Percentiles rank a stretch among this genome's conserved stretches.
phyloP scores from a whole-genome alignment of 1,140 invertebrate species.

The Globodera ellingtonae region DNA sequence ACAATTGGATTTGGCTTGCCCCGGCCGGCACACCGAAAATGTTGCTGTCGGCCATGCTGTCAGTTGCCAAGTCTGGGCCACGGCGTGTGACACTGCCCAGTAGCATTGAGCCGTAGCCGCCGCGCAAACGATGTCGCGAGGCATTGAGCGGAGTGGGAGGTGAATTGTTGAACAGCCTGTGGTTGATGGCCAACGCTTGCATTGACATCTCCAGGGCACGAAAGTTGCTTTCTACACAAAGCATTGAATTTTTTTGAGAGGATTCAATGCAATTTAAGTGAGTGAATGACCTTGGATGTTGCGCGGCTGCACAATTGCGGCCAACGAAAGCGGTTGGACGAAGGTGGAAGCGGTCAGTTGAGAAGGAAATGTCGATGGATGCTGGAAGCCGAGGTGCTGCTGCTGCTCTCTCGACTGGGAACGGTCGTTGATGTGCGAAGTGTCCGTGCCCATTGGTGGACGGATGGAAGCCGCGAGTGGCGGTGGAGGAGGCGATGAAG shows the following conservation, averaged over 20 bases:
- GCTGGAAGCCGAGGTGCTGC: background rate
- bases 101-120: conserved; percentile 8
- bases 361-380: background rate
- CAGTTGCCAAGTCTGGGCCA: background rate
- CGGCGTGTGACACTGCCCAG: conserved; percentile 4
- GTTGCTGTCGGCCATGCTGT: conserved; percentile 34
- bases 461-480: conserved; percentile 4
- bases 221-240: conserved; percentile 38
- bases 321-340: conserved; percentile 25
- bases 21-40: conserved; percentile 46
- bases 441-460: background rate
- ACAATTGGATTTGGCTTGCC: conserved; percentile 7
- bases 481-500: conserved; percentile 2
- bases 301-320: conserved; percentile 30
- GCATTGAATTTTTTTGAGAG: conserved; percentile 15
- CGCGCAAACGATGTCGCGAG: background rate
- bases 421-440: background rate
- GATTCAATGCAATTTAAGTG: background rate
- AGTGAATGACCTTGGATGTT: conserved; percentile 18
- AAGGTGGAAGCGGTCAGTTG: conserved; percentile 24
- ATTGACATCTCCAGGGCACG: conserved; percentile 53
- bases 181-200: conserved; percentile 48
- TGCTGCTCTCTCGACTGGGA: background rate
- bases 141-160: background rate
- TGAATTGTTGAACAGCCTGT: conserved; percentile 21